Conservation (phyloP, 2,113 vertebrate species). For the Notiomystis cincta region DNA sequence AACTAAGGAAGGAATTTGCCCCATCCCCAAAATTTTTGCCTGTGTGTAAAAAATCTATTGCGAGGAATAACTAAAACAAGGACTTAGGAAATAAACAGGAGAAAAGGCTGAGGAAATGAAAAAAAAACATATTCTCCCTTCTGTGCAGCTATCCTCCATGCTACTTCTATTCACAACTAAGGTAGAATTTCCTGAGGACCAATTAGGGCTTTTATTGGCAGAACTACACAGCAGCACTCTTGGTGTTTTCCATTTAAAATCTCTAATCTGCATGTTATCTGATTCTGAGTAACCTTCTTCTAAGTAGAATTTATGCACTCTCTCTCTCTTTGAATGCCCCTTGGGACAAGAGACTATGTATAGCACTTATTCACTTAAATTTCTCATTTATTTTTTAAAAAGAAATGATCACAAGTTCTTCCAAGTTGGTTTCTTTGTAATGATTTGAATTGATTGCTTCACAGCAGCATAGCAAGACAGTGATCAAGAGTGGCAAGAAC, state of each 20-base stretch:
- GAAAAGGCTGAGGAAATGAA: not conserved
- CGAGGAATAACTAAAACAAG: not conserved
- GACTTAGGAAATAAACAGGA: not conserved
- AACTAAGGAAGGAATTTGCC: not conserved
- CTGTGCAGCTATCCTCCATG: not conserved
- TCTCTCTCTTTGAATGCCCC: not conserved
- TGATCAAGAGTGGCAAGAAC: not conserved
- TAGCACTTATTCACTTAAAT: not conserved
- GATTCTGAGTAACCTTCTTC: not conserved
- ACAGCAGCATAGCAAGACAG: not conserved
- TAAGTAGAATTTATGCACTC: not conserved
- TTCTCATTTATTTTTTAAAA: not conserved
- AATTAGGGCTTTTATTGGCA: not conserved
- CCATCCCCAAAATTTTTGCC: not conserved
- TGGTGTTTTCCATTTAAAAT: not conserved
- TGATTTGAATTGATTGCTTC: not conserved
- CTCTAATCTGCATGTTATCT: conserved; percentile 4
- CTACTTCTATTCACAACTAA: not conserved
- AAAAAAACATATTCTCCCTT: not conserved
- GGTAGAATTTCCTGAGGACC: not conserved
- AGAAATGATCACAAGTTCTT: not conserved
- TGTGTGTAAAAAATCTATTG: not conserved
- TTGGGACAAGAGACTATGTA: not conserved
- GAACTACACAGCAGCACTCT: not conserved
- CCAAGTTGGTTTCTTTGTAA: not conserved